Conservation (phyloP, 2,888 invertebrate species). For the Melanotus villosus region DNA sequence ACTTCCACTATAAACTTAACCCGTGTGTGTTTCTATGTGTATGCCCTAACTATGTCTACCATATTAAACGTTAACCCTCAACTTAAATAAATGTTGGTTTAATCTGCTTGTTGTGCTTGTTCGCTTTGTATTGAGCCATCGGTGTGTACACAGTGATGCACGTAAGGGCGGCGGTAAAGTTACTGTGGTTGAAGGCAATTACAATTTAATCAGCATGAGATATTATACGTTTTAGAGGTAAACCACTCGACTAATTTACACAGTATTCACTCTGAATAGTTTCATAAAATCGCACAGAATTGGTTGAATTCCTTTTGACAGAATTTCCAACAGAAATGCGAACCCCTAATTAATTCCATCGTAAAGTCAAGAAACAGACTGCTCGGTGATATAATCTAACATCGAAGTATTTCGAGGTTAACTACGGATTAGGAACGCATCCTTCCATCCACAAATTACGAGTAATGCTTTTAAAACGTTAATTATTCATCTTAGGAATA, state of each 20-base stretch:
- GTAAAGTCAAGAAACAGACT: too few species aligned
- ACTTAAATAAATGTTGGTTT: constrained; percentile 33
- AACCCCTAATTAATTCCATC: too few species aligned
- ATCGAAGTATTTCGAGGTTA: too few species aligned
- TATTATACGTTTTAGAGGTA: background rate
- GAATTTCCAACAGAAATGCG: too few species aligned
- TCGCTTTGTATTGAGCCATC: constrained; percentile 30
- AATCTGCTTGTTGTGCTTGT: constrained; percentile 32
- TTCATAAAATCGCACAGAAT: background rate
- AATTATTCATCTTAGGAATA: constrained; percentile 3
- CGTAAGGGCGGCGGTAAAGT: constrained; percentile 8
- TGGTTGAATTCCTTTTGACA: background rate
- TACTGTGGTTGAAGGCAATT: constrained; percentile 10
- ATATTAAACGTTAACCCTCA: constrained; percentile 27
- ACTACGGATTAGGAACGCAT: too few species aligned
- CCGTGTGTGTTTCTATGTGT: too few species aligned
- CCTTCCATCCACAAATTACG: background rate
- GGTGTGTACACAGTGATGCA: constrained; percentile 13
- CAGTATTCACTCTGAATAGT: background rate
- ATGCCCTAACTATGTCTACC: background rate
- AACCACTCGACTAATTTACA: background rate
- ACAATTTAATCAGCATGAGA: constrained; percentile 11
- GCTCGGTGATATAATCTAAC: too few species aligned
- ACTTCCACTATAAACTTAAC: constrained; percentile 9
- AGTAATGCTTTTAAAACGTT: constrained; percentile 1